phyloP scores from a whole-genome alignment of 2,113 vertebrate species.

The Sitta europaea region DNA sequence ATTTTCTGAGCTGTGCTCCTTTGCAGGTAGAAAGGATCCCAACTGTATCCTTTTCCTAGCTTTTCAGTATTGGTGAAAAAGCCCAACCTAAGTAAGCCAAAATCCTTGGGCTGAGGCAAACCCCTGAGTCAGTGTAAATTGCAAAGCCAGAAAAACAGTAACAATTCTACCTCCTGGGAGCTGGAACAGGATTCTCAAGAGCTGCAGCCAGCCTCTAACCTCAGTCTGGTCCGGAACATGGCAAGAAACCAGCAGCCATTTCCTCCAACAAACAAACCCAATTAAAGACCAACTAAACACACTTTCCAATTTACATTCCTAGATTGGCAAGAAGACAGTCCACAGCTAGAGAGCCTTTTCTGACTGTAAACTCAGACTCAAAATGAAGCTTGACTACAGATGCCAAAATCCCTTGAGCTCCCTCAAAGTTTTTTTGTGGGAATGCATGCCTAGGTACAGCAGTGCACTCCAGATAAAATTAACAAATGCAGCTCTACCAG shows the following conservation, averaged over 20 bases:
- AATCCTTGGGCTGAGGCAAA: neutral
- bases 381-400: neutral
- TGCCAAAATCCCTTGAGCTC: neutral
- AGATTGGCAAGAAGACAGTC: neutral
- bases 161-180: neutral
- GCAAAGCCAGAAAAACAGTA: neutral
- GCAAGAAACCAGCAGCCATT: neutral
- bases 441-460: neutral
- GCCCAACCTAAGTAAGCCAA: neutral
- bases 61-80: neutral
- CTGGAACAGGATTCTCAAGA: neutral
- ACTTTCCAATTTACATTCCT: neutral
- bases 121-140: neutral
- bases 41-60: neutral
- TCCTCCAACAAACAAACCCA: neutral
- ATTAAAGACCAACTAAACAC: neutral
- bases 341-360: neutral
- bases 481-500: neutral
- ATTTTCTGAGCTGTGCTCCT: neutral
- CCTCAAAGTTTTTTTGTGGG: neutral
- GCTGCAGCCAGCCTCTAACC: neutral
- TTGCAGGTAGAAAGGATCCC: neutral
- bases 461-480: neutral
- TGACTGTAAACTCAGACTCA: neutral
- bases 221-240: neutral